Base-by-base conservation (phyloP, 1,140 invertebrate genomes). In the Zaprionus vittiger region DNA sequence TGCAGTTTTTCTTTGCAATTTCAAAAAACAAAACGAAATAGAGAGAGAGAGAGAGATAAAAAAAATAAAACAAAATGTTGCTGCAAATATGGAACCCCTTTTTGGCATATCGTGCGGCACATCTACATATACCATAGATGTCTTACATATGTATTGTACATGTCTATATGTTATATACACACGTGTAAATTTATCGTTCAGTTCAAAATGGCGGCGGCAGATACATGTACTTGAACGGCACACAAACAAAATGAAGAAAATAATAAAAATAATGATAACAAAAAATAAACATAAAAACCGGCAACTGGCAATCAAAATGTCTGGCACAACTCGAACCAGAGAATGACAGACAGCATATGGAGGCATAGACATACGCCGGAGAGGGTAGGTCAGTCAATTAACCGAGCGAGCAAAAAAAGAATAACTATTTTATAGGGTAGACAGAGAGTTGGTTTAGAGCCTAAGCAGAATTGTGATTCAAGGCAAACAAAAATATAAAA, bases 281-380 rank as follows among this genome's bases (percentile, higher is more conserved):
- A 81, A 79, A 67, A 67, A 57, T 44, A 67, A 67, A 59, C 28
- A 37, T 31, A 59, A 66, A 67, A 70, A 65, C 68, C 77, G 66
- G 70, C 70, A 77, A 80, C 78, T 73, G 78, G 78, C 78, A 80
- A 80, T 80, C 80, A 83, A 83, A 82, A 81, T 81, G 80, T 82
- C 81, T 82, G 79, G 67, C 73, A 62, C 57, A 57, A 67, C 81
- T 67, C 59, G 31, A 77, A 63, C 77, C 77, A 70, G 66, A 73
- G 79, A 84, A 80, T 83, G 81, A 84, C 81, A 80, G 78, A 62
- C 81, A 75, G 54, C 75, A 78, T 80, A 80, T 77, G 81, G 59
- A 77, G 59, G 69, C 52, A 83, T 77, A 82, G 75, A 74, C 61
- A 61, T 69, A 55, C 63, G 41, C 9, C 4, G 41, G 34, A 54